Evolutionary conservation across 2,888 invertebrate species (phyloP).

Genomic region (Tillus elongatus): DNA sequence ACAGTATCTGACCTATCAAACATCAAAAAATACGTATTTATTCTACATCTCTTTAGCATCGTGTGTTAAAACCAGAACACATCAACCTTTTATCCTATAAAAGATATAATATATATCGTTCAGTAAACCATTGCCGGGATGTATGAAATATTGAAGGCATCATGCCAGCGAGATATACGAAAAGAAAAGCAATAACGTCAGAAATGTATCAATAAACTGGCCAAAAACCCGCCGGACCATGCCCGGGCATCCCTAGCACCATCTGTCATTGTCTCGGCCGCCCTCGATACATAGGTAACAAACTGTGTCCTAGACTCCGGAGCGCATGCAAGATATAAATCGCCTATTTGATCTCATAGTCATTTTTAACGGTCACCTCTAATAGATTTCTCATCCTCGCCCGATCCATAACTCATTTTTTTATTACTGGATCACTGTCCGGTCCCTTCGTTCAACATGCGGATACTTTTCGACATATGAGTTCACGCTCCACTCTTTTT

Average conservation of each 20-base stretch:
- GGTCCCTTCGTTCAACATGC: too few species aligned
- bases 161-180: conserved; percentile 18
- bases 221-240: conserved; percentile 26
- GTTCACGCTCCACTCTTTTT: too few species aligned
- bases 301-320: conserved; percentile 29
- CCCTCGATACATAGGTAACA: conserved; percentile 32
- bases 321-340: conserved; percentile 34
- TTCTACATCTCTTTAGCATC: too few species aligned
- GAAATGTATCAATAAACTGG: conserved; percentile 27
- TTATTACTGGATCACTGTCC: conserved; percentile 2
- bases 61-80: too few species aligned
- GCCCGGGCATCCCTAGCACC: conserved; percentile 22
- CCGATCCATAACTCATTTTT: background rate
- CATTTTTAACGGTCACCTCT: conserved; percentile 31
- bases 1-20: too few species aligned
- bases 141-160: conserved; percentile 22
- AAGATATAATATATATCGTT: too few species aligned
- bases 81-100: too few species aligned
- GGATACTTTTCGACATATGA: too few species aligned
- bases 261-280: conserved; percentile 31
- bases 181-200: conserved; percentile 29
- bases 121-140: too few species aligned
- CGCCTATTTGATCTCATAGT: conserved; percentile 32
- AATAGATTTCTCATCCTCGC: background rate
- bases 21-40: too few species aligned